Base-by-base conservation (phyloP, 2,888 invertebrate genomes). In the Archips crataeganus region DNA sequence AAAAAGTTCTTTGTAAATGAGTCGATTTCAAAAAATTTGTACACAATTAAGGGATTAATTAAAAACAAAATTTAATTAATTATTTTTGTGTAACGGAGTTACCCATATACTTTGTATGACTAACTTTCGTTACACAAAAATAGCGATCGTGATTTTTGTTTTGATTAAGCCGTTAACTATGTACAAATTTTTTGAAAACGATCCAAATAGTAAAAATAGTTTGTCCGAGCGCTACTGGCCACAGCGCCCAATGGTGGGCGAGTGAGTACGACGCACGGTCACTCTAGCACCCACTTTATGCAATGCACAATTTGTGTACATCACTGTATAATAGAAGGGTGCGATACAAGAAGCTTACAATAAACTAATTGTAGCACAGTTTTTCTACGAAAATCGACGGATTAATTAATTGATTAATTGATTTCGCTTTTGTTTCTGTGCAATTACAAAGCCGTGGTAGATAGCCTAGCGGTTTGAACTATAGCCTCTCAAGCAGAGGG, bases 281-380 rank as follows among this genome's bases (percentile, higher is more conserved):
- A 10, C 59, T 69, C 60, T 72, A 54, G 61, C 78, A 79, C 75
- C 61, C 11, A 13, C 36, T 23, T 42, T 8, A 39, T 13, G 70
- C 70, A 62, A 69, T n/a, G 79, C 84, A 82, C 85, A 82, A 78
- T 63, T 75, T 82, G 82, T 85, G 84, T 85, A 77, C 81, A 69
- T n/a, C 13, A 32, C 69, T 67, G 32, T 67, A 15, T 34, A 70
- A 15, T 39, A 63, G 23, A 32, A 32, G n/a, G 51, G 61, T 63
- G 65, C 62, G 4, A 59, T 45, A 15, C 8, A 1, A 23, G 3
- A 23, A 51, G 23, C 5, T 4, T n/a, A 23, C n/a, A 51, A n/a
- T 15, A 23, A 15, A 54, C 0, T 1, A 23, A 49, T 8, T 74
- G 36, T 74, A 69, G 73, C 69, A 74, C 73, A 61, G 65, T 10